Evolutionary conservation across 2,888 invertebrate genomes (phyloP).

Genomic region (Torymus texanus): DNA sequence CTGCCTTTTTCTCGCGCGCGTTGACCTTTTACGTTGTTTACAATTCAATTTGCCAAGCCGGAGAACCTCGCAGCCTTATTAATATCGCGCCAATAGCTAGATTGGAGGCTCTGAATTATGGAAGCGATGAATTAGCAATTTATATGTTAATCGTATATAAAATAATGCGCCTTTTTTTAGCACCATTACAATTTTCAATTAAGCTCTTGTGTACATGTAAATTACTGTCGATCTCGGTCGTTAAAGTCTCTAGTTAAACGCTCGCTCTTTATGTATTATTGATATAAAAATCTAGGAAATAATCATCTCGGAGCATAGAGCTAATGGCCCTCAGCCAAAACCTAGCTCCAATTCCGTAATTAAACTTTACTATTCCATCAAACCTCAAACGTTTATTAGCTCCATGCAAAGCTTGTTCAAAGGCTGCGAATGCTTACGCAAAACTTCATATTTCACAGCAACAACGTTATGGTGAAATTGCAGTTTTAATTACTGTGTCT

Average conservation of each 20-base stretch:
- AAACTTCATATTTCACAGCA: not conserved
- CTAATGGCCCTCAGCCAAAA: not conserved
- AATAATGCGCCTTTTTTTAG: no score
- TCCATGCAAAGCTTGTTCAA: slow-evolving; percentile 16
- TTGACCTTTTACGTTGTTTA: not conserved
- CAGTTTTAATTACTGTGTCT: not conserved
- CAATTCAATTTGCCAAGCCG: not conserved
- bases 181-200: no score
- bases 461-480: slow-evolving; percentile 2
- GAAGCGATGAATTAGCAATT: no score
- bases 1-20: not conserved
- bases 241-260: no score
- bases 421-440: not conserved
- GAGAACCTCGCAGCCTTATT: no score
- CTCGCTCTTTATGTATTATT: no score
- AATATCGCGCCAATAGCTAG: no score
- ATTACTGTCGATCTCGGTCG: no score
- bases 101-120: no score
- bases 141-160: no score
- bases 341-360: slow-evolving; percentile 7
- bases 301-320: not conserved
- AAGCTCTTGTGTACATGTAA: no score
- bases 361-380: slow-evolving; percentile 28
- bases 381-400: slow-evolving; percentile 18
- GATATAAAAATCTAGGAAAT: not conserved